phyloP scores from a whole-genome alignment of 2,888 invertebrate species.

The Mycalesis mineus region DNA sequence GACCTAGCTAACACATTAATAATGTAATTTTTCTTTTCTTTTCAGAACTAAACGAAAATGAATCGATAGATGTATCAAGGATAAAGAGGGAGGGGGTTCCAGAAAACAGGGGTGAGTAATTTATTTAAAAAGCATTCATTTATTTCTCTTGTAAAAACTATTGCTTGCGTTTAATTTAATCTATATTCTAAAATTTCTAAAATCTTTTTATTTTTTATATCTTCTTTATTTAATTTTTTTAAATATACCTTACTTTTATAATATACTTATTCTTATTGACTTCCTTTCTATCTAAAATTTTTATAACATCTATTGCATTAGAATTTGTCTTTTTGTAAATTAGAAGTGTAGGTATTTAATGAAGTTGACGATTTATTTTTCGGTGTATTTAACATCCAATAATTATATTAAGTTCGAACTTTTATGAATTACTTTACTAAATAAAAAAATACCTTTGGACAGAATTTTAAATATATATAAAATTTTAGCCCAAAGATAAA shows the following conservation, averaged over 20 bases:
- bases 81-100: constrained; percentile 71
- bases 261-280: constrained; percentile 10
- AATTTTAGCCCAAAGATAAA: too few species aligned
- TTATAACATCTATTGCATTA: constrained; percentile 19
- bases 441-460: too few species aligned
- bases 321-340: constrained; percentile 18
- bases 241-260: constrained; percentile 20
- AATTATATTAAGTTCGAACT: too few species aligned
- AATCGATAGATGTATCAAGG: constrained; percentile 63
- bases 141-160: constrained; percentile 27
- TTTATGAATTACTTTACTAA: too few species aligned
- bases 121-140: background rate
- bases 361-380: constrained; percentile 19
- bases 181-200: constrained; percentile 14
- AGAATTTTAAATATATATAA: too few species aligned
- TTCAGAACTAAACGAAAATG: constrained; percentile 63
- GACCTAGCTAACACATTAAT: too few species aligned
- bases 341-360: background rate
- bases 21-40: constrained; percentile 37
- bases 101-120: constrained; percentile 71
- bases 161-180: constrained; percentile 27
- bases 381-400: too few species aligned
- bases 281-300: constrained; percentile 18
- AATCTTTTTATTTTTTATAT: background rate
- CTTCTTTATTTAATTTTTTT: constrained; percentile 16